phyloP scores from a whole-genome alignment of 2,113 vertebrate species.

The Coryphaenoides rupestris region DNA sequence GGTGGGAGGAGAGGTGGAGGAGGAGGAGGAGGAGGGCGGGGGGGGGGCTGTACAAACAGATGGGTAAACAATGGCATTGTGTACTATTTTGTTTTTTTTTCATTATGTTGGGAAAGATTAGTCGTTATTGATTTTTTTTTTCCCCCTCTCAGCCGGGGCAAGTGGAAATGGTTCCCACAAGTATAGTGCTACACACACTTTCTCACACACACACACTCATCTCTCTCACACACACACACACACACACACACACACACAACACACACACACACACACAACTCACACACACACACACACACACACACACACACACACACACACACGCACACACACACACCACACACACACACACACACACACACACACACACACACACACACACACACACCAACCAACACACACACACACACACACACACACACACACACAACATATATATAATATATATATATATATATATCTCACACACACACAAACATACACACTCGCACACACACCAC shows the following conservation, averaged over 20 bases:
- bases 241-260: conserved; percentile 18
- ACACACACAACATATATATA: conserved; percentile 22
- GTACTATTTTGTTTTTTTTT: conserved; percentile 92
- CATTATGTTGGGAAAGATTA: conserved; percentile 85
- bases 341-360: background rate
- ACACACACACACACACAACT: conserved; percentile 6
- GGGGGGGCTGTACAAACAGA: conserved; percentile 57
- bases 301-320: conserved; percentile 10
- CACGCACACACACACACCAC: background rate
- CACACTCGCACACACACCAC: background rate
- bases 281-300: conserved; percentile 19
- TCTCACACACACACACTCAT: background rate
- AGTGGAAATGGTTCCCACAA: conserved; percentile 79
- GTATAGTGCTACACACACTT: conserved; percentile 45
- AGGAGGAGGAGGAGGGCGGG: too few relatives aligned
- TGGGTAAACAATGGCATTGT: conserved; percentile 90
- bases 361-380: background rate
- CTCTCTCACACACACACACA: background rate
- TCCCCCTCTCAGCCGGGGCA: conserved; percentile 79
- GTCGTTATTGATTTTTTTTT: conserved; percentile 94
- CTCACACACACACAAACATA: conserved; percentile 21
- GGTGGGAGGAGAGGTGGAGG: too few relatives aligned
- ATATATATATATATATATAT: too few relatives aligned
- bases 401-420: conserved; percentile 14
- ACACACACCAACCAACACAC: conserved; percentile 12